A percentile compares a stretch with the other conserved stretches of the same genome.
Conservation (phyloP, 2,888 invertebrate genomes). For the Gortyna flavago region DNA sequence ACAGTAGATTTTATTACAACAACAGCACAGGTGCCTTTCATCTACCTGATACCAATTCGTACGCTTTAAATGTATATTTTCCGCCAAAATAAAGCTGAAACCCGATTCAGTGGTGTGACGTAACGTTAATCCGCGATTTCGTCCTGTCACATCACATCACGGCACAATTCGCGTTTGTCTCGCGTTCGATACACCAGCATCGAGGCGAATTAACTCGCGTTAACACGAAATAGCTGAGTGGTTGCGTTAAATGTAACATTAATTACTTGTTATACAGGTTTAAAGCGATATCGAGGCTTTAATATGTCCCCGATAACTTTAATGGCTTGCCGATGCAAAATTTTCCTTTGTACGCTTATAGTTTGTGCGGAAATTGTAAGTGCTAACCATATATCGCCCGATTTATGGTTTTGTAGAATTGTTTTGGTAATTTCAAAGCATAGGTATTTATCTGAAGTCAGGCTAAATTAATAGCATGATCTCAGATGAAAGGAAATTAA, state of each 20-base stretch:
- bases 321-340: conserved; percentile 57
- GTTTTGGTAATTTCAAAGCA: conserved; percentile 6
- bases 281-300: conserved; percentile 56
- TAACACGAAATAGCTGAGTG: conserved; percentile 59
- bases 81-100: conserved; percentile 19
- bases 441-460: background rate
- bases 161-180: conserved; percentile 40
- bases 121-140: conserved; percentile 41
- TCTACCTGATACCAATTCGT: conserved; percentile 1
- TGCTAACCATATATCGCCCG: background rate
- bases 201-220: conserved; percentile 63
- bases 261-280: conserved; percentile 65
- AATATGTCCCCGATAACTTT: conserved; percentile 60
- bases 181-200: conserved; percentile 31
- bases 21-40: background rate
- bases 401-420: background rate
- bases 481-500: background rate
- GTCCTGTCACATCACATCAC: conserved; percentile 46
- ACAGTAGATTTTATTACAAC: background rate
- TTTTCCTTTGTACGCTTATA: conserved; percentile 44
- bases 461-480: background rate
- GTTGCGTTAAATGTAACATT: conserved; percentile 63
- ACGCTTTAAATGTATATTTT: background rate
- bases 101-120: conserved; percentile 22
- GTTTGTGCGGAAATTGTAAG: conserved; percentile 36